These are phyloP conservation scores for Apis cerana DNA, from an alignment of 1,140 invertebrate genomes.

Conservation along the genomic window DNA sequence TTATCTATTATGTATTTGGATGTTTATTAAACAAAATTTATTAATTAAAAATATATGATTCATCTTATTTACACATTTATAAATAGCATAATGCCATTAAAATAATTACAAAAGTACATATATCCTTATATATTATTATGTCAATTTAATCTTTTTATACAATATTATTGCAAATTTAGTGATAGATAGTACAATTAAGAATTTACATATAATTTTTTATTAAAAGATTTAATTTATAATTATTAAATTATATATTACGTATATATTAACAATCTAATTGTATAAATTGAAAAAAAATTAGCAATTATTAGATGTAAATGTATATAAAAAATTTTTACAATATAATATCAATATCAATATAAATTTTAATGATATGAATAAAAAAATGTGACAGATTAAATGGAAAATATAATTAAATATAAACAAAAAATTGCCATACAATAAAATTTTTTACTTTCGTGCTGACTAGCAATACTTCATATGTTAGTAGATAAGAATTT, in stretches of 20 bases:
- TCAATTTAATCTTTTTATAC: neutral
- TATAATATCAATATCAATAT: neutral
- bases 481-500: slow-evolving; percentile 21
- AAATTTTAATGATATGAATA: neutral
- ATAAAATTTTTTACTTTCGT: neutral
- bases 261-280: neutral
- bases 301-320: neutral
- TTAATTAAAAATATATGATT: neutral
- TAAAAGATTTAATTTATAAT: neutral
- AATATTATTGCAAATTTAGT: slow-evolving; percentile 7
- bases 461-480: neutral
- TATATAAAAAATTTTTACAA: neutral
- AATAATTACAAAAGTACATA: slow-evolving; percentile 2
- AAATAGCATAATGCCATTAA: neutral
- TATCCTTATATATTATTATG: neutral
- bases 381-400: neutral
- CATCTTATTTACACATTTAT: neutral
- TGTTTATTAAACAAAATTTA: neutral
- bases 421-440: neutral
- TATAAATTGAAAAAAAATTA: neutral
- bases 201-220: neutral
- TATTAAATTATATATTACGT: neutral
- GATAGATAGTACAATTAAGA: neutral
- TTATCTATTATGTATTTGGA: neutral
- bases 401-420: neutral